Conservation (phyloP, 2,113 vertebrate genomes). For the Microtus oregoni region DNA sequence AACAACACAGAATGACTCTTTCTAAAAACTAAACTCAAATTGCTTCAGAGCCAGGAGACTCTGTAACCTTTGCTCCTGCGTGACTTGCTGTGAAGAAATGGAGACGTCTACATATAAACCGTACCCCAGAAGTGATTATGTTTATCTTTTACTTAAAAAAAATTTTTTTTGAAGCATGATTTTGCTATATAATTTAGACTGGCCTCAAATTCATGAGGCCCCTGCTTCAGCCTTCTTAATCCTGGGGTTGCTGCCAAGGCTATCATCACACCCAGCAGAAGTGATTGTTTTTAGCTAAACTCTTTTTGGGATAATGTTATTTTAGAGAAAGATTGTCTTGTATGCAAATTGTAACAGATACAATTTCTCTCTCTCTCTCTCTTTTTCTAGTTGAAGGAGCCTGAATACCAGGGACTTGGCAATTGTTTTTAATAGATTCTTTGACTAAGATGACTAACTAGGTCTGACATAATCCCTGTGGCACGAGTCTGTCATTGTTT, state of each 20-base stretch:
- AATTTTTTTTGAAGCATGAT: not conserved
- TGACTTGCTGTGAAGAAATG: not conserved
- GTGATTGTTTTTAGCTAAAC: not conserved
- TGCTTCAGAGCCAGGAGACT: not conserved
- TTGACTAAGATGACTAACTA: slow-evolving; percentile 30
- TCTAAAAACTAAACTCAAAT: slow-evolving; percentile 59
- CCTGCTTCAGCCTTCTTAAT: not conserved
- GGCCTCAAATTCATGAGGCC: not conserved
- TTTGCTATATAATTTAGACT: not conserved
- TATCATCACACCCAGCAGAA: not conserved
- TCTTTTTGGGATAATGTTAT: not conserved
- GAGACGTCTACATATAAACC: not conserved
- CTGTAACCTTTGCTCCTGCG: not conserved
- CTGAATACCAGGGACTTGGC: slow-evolving; percentile 16
- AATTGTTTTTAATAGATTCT: slow-evolving; percentile 50
- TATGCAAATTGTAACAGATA: slow-evolving; percentile 31
- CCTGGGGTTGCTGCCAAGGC: not conserved
- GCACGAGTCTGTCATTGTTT: slow-evolving; percentile 32
- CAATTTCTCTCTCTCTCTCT: not conserved
- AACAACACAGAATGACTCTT: slow-evolving; percentile 28
- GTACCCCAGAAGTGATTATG: not conserved
- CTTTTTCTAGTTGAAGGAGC: not conserved
- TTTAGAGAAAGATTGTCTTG: not conserved
- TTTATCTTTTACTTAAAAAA: not conserved
- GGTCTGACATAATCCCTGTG: not conserved